Percentiles rank a stretch among this genome's conserved stretches.
Conservation (phyloP, 2,797 vertebrate species). For the Enteromius afrohamiltoni region DNA sequence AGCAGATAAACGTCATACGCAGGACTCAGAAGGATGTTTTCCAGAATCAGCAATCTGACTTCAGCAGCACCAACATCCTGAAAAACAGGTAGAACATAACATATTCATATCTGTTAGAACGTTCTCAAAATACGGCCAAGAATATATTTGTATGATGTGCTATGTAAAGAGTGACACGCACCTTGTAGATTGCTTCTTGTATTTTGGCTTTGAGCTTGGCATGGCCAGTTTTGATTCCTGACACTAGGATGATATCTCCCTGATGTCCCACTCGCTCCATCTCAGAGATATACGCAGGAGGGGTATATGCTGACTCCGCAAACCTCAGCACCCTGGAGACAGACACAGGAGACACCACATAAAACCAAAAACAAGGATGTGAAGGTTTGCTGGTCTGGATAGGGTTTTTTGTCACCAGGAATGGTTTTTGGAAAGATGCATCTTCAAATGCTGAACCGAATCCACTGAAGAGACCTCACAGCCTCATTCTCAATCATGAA, state of each 20-base stretch:
- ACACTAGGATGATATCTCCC: constrained; percentile 82
- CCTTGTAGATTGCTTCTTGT: constrained; percentile 88
- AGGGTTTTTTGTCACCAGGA: neutral
- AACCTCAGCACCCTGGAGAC: constrained; percentile 89
- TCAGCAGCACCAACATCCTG: constrained; percentile 92
- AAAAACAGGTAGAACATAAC: constrained; percentile 17
- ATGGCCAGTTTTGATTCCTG: constrained; percentile 92
- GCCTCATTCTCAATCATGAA: neutral
- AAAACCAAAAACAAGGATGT: too few species aligned
- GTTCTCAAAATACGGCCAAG: neutral
- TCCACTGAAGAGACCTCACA: neutral
- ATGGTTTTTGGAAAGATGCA: neutral
- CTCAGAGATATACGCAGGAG: constrained; percentile 89
- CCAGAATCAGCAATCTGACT: constrained; percentile 91
- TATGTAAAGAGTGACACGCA: neutral
- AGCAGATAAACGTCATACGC: constrained; percentile 89
- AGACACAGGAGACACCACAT: neutral
- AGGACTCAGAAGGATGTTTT: constrained; percentile 95
- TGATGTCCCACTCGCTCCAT: constrained; percentile 93
- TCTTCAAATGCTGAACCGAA: neutral
- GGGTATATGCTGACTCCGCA: constrained; percentile 92
- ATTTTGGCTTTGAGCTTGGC: constrained; percentile 92
- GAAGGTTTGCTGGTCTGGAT: neutral
- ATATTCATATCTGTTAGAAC: too few species aligned
- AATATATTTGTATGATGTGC: neutral